Percentiles rank a stretch among this genome's conserved stretches.
These are phyloP conservation scores for Anarsia innoxiella DNA, from an alignment of 2,888 invertebrate species.

Conservation along the genomic window DNA sequence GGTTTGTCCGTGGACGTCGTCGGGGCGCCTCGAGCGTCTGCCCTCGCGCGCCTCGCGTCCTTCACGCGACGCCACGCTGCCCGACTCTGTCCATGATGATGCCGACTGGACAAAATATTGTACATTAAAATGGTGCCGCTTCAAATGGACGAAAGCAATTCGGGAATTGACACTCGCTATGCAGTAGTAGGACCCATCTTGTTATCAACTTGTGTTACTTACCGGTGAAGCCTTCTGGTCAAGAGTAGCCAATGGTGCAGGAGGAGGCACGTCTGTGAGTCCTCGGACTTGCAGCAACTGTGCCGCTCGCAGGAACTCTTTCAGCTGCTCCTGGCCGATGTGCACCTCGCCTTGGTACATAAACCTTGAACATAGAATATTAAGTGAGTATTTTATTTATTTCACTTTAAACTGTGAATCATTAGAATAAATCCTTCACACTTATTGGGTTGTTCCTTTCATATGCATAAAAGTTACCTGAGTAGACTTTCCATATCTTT, in stretches of 20 bases:
- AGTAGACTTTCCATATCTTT: conserved; percentile 91
- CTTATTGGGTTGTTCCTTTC: too few species aligned
- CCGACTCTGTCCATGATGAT: conserved; percentile 68
- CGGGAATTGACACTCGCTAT: too few species aligned
- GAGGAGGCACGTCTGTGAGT: conserved; percentile 85
- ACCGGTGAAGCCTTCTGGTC: conserved; percentile 84
- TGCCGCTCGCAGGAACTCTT: conserved; percentile 90
- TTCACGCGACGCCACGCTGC: conserved; percentile 58
- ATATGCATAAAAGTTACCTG: too few species aligned
- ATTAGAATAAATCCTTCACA: too few species aligned
- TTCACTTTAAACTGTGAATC: too few species aligned
- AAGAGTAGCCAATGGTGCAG: conserved; percentile 59
- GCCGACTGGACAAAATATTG: conserved; percentile 37
- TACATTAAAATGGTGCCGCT: too few species aligned
- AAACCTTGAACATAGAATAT: conserved; percentile 82
- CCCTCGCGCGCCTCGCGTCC: conserved; percentile 56
- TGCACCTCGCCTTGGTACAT: conserved; percentile 96
- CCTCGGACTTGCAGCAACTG: conserved; percentile 91
- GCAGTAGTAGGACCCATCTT: too few species aligned
- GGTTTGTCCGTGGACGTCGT: conserved; percentile 64
- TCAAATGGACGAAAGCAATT: too few species aligned
- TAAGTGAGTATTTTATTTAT: too few species aligned
- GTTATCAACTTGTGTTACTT: too few species aligned
- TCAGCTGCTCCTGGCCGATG: conserved; percentile 89
- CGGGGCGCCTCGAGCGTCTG: conserved; percentile 69